A percentile compares a stretch with the other conserved stretches of the same genome.
These are phyloP conservation scores for Cryptus armator DNA, from an alignment of 2,888 invertebrate species.

Conservation along the genomic window DNA sequence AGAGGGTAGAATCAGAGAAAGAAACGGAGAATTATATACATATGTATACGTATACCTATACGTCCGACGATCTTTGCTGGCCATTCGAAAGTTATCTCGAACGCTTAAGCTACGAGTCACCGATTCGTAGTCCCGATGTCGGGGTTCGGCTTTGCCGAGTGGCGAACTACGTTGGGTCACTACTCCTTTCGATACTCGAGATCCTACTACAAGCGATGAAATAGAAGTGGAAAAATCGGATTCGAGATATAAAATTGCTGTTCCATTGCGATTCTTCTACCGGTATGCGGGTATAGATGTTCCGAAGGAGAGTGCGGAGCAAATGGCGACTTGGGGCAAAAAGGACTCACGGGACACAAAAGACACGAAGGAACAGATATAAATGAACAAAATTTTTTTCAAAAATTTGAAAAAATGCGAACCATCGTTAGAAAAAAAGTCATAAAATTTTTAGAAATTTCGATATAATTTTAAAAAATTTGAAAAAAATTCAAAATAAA, in stretches of 20 bases:
- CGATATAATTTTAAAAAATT: too few relatives aligned
- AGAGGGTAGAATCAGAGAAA: not conserved
- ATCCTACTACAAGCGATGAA: conserved; percentile 6
- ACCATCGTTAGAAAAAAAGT: too few relatives aligned
- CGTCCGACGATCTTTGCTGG: not conserved
- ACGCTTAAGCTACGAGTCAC: conserved; percentile 25
- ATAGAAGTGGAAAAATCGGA: conserved; percentile 15
- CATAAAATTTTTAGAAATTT: too few relatives aligned
- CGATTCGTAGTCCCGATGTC: conserved; percentile 21
- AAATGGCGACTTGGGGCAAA: too few relatives aligned
- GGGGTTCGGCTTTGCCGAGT: not conserved
- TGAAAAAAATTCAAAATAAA: too few relatives aligned
- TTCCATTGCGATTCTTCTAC: conserved; percentile 37
- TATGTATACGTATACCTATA: conserved; percentile 2
- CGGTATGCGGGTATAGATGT: conserved; percentile 44
- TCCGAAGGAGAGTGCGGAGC: not conserved
- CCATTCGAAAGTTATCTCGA: conserved; percentile 28
- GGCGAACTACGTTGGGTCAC: not conserved
- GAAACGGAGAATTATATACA: not conserved
- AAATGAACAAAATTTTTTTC: too few relatives aligned
- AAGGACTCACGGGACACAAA: too few relatives aligned
- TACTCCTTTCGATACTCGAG: conserved; percentile 21
- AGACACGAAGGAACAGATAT: too few relatives aligned
- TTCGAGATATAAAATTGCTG: conserved; percentile 34
- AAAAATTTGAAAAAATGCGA: too few relatives aligned